Percentiles rank a stretch among this genome's conserved stretches.
Conservation (phyloP, 2,113 vertebrate species). For the Centropus unirufus region DNA sequence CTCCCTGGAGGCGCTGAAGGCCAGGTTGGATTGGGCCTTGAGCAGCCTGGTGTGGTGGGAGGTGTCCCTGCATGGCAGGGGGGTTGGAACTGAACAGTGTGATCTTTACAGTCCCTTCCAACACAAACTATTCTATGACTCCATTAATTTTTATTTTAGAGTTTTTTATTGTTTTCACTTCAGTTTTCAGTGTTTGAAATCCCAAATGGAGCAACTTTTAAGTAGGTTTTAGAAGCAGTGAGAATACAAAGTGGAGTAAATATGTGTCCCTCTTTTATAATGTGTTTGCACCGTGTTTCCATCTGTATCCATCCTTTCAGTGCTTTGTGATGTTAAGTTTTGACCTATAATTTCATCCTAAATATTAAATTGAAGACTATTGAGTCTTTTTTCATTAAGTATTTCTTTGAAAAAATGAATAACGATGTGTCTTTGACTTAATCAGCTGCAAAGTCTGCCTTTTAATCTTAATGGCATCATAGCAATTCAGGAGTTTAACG, state of each 20-base stretch:
- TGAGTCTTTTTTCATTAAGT: background rate
- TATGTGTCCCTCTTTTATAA: background rate
- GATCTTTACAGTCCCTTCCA: too few relatives aligned
- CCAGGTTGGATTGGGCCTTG: too few relatives aligned
- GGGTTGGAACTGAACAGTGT: too few relatives aligned
- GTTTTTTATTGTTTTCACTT: background rate
- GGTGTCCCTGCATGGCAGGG: too few relatives aligned
- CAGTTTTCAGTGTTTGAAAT: background rate
- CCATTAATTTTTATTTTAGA: background rate
- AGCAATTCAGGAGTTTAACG: background rate
- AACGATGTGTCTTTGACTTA: background rate
- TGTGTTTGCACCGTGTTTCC: background rate
- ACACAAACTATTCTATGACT: too few relatives aligned
- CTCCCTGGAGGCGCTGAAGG: too few relatives aligned
- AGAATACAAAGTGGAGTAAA: background rate
- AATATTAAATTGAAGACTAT: background rate
- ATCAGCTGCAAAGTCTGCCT: background rate
- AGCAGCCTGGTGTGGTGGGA: too few relatives aligned
- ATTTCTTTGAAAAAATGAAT: background rate
- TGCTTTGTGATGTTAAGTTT: background rate
- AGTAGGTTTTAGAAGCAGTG: background rate
- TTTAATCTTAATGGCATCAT: background rate
- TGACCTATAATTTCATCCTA: background rate
- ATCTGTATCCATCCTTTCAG: background rate
- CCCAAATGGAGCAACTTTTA: background rate